Evolutionary conservation across 2,113 vertebrate genomes (phyloP), one percentile per base, ranked within the genome.

Genomic region (Halcyon senegalensis): DNA sequence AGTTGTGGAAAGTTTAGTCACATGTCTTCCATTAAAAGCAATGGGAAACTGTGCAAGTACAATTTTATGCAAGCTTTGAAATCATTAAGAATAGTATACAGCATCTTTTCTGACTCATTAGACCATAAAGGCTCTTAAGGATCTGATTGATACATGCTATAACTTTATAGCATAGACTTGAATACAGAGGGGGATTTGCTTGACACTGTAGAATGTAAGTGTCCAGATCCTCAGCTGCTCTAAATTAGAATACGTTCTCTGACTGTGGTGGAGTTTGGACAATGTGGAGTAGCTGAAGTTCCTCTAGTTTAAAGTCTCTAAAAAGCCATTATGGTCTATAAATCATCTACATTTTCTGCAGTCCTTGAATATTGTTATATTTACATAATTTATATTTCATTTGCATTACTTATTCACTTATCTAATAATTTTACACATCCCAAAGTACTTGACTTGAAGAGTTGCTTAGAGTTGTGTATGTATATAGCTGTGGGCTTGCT

Each of bases 11-110:
- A 91, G 33, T 91, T 94, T 82, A 94, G 70, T 89, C 70, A 75
- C 92, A 87, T 70, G 74, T 85, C 96, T 97, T 97, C 96, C 95
- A 96, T 96, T 96, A 96, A 97, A 97, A 96, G 94, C 96, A 96
- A 97, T 95, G 94, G 95, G 96, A 94, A 97, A 95, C 86, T 92
- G 82, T 95, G 48, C 67, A 94, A 91, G 39, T 90, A 67, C 33
- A 69, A 83, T 90, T 95, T 66, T 86, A 89, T 90, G 35, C 78
- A 77, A 90, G 75, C 93, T 90, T 86, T 87, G 24, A 79, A 93
- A 75, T 86, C 73, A 78, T 85, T 92, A 86, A 88, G 87, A 93
- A 78, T 77, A 93, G 90, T 58, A 39, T 76, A 95, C 94, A 92
- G 84, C 93, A 93, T 94, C 87, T 96, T 97, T 94, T 95, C 93